Evolutionary conservation across 2,113 vertebrate genomes (phyloP), one percentile per base, ranked within the genome.

Genomic region (Thalassoma bifasciatum): DNA sequence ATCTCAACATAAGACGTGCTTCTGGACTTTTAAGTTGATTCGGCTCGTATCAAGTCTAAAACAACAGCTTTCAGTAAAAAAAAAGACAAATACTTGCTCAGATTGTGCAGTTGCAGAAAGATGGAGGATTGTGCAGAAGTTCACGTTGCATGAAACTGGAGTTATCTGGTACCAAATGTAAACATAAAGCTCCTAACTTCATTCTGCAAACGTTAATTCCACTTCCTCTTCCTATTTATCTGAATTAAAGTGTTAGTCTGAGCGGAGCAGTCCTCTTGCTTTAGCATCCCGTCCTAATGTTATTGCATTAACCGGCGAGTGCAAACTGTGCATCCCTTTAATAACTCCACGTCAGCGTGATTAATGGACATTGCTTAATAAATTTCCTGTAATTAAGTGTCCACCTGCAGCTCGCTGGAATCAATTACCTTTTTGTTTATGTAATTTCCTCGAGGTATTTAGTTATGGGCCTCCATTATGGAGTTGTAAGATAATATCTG

Each of bases 351-450:
- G 95, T 96, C 94, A 93, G 92, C 88, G 94, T 97, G 95, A 98
- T 97, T 95, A 96, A 98, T 98, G 95, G 93, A 93, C 92, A 89
- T 93, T 95, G 95, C 95, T 96, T 96, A 96, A 96, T 97, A 96
- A 94, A 93, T 96, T 96, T 96, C 96, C 96, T 96, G 96, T 95
- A 96, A 95, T 95, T 96, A 94, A 93, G 92, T 95, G 93, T 95
- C 96, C 95, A 98, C 96, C 96, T 98, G 95, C 95, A 96, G 94
- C 95, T 93, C 86, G 94, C 94, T 97, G 96, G 95, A 97, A 96
- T 97, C 96, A 96, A 97, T 98, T 97, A 96, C 93, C 92, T 95
- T 94, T 92, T 93, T 94, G 94, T 96, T 88, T 84, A 85, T 86
- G 79, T 73, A 83, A 89, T 92, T 93, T 93, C 83, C 89, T 89